phyloP scores from a whole-genome alignment of 2,888 invertebrate species.

The Drosophila flavopinicola region DNA sequence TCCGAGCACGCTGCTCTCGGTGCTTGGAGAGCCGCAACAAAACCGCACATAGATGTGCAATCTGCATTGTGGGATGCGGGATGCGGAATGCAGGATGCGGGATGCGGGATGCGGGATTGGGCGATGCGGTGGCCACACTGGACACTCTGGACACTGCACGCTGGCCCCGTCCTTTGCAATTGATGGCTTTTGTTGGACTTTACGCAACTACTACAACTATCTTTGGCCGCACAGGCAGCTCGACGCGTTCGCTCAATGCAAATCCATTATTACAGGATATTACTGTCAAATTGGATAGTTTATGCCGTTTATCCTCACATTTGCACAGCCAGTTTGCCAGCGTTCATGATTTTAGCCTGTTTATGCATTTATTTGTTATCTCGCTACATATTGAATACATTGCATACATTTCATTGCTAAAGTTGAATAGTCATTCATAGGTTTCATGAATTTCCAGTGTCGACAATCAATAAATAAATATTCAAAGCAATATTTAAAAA shows the following conservation, averaged over 20 bases:
- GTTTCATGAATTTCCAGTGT: too few species aligned
- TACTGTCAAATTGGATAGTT: background rate
- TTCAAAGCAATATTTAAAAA: too few species aligned
- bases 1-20: conserved; percentile 5
- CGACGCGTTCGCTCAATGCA: conserved; percentile 15
- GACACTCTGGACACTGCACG: conserved; percentile 39
- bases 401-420: too few species aligned
- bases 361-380: background rate
- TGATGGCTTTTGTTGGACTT: conserved; percentile 63
- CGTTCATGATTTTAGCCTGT: background rate
- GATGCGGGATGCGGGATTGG: conserved; percentile 4
- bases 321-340: too few species aligned
- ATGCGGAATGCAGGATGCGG: conserved; percentile 1
- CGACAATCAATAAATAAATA: too few species aligned
- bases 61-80: conserved; percentile 25
- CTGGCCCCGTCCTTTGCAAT: conserved; percentile 51
- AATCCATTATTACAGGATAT: conserved; percentile 3
- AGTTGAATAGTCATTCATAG: too few species aligned
- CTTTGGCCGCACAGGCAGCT: conserved; percentile 33
- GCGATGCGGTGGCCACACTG: conserved; percentile 35
- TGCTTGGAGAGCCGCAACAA: conserved; percentile 12
- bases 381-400: background rate
- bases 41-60: conserved; percentile 55
- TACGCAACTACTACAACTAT: too few species aligned
- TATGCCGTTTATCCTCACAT: too few species aligned